phyloP scores from a whole-genome alignment of 2,888 invertebrate genomes.

The Drosophila antonietae region DNA sequence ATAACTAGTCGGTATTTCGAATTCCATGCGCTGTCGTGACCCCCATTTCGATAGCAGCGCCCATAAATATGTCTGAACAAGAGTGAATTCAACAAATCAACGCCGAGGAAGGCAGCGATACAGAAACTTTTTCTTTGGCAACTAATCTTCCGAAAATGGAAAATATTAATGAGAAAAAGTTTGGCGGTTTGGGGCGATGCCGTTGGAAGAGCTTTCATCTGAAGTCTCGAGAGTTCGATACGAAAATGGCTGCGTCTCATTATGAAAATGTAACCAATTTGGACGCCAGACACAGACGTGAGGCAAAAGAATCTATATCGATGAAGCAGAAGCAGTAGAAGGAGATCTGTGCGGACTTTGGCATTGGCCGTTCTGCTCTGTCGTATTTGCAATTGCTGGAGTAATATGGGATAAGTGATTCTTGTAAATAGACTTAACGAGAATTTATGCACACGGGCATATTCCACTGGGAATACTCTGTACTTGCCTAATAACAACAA shows the following conservation, averaged over 20 bases:
- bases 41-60: slow-evolving; percentile 37
- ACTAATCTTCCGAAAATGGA: slow-evolving; percentile 72
- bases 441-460: slow-evolving; percentile 75
- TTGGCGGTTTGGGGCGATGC: slow-evolving; percentile 31
- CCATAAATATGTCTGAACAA: slow-evolving; percentile 56
- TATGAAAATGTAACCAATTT: slow-evolving; percentile 76
- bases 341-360: background rate
- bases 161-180: slow-evolving; percentile 79
- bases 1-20: background rate
- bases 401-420: slow-evolving; percentile 24
- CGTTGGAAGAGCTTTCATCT: slow-evolving; percentile 58
- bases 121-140: slow-evolving; percentile 51
- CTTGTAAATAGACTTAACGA: slow-evolving; percentile 21
- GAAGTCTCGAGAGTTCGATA: slow-evolving; percentile 7
- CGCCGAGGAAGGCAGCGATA: slow-evolving; percentile 23
- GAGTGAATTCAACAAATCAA: slow-evolving; percentile 59
- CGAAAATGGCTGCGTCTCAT: slow-evolving; percentile 56
- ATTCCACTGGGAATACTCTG: slow-evolving; percentile 69
- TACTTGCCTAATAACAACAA: slow-evolving; percentile 57
- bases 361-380: slow-evolving; percentile 16
- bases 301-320: slow-evolving; percentile 31
- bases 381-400: slow-evolving; percentile 24
- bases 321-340: background rate
- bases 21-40: slow-evolving; percentile 27
- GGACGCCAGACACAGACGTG: slow-evolving; percentile 40